Evolutionary conservation across 2,113 vertebrate species (phyloP), one percentile per base, ranked within the genome.

Genomic region (Hymenochirus boettgeri): DNA sequence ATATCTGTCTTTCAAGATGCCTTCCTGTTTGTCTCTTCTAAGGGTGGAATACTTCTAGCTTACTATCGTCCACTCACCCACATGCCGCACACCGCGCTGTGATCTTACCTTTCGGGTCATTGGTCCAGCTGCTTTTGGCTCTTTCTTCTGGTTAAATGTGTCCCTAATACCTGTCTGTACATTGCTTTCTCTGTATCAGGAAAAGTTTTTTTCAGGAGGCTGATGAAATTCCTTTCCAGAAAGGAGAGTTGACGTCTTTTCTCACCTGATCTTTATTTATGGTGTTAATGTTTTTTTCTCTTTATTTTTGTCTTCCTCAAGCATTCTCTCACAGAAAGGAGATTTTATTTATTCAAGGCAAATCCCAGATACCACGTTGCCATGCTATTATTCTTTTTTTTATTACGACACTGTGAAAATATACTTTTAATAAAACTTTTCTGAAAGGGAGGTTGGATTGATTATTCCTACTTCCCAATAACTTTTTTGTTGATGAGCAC

Each of bases 211-310:
- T 76, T 82, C 66, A 69, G 74, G 82, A 86, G 77, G 73, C 83
- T 83, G 83, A 83, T 85, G 78, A 83, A 85, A 83, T 70, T 70
- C 64, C 57, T 74, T 77, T 86, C 82, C 86, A 81, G 35, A 46
- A 74, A n/a, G n/a, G n/a, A n/a, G n/a, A n/a, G 84, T 83, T 85
- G 82, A 87, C 74, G 83, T 86, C 87, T 86, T 86, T 74, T 75
- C 80, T 83, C 84, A 88, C 84, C 85, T 85, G 82, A 84, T 86
- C 79, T 85, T 82, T 85, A 85, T 84, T 84, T 83, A 82, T 80
- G 76, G 81, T n/a, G n/a, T n/a, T n/a, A 17, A 78, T 88, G 88
- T 84, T 87, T 83, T 83, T 75, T 76, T 35, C 70, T 72, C 77
- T 63, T 54, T 76, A 71, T 71, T 62, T 79, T 71, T 59, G 78